Conservation (phyloP, 1,140 invertebrate genomes). For the Trichonephila inaurata region DNA sequence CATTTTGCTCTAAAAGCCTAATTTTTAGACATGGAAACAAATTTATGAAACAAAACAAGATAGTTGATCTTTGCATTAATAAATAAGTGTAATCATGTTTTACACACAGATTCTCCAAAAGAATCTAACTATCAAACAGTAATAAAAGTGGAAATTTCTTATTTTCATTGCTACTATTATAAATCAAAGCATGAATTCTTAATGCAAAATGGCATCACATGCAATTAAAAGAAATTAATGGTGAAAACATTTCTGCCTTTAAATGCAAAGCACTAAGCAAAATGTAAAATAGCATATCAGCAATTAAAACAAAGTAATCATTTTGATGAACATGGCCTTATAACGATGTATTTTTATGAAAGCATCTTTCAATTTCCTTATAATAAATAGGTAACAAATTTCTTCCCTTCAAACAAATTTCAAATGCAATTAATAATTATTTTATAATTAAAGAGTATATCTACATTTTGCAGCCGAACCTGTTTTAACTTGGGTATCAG, state of each 20-base stretch:
- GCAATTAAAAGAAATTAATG: background rate
- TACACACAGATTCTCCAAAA: background rate
- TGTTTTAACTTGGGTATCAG: conserved; percentile 63
- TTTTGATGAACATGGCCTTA: background rate
- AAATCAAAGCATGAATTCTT: background rate
- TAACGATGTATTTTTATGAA: background rate
- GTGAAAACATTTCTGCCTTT: background rate
- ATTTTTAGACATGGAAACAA: no score
- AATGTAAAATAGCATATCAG: background rate
- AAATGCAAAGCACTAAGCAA: background rate
- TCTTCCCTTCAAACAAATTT: background rate
- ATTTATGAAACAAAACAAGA: no score
- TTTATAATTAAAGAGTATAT: conserved; percentile 39
- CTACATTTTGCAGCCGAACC: conserved; percentile 53
- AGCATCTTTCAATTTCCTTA: background rate
- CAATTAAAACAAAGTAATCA: conserved; percentile 20
- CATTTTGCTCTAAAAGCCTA: no score
- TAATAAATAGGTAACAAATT: background rate
- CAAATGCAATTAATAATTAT: background rate
- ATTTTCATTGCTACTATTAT: background rate
- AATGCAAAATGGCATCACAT: background rate
- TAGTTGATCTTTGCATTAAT: background rate
- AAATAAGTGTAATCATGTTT: background rate
- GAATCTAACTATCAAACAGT: background rate
- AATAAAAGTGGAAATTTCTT: background rate